Conservation (phyloP, 2,113 vertebrate species). For the Leptodactylus fuscus region DNA sequence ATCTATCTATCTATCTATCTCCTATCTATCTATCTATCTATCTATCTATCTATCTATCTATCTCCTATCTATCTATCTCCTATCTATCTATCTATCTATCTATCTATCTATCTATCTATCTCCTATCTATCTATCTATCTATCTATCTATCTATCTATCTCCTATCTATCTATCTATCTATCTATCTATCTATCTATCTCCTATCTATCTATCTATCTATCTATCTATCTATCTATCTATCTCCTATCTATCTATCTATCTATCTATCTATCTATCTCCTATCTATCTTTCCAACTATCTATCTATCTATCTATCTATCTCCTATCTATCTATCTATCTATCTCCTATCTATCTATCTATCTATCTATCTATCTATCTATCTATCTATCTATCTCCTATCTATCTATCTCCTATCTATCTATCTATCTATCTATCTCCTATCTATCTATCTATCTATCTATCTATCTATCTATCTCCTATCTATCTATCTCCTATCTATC, state of each 20-base stretch:
- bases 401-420: conserved; percentile 23
- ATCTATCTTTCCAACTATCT: no score
- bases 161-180: conserved; percentile 17
- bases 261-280: no score
- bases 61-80: neutral
- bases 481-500: no score
- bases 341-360: neutral
- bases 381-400: conserved; percentile 7
- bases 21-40: conserved; percentile 27
- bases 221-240: neutral
- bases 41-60: conserved; percentile 24
- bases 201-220: conserved; percentile 3
- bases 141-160: conserved; percentile 30
- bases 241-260: no score
- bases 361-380: neutral
- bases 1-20: conserved; percentile 23
- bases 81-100: conserved; percentile 23
- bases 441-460: no score
- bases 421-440: conserved; percentile 25
- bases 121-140: conserved; percentile 4
- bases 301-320: no score
- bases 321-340: neutral
- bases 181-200: neutral
- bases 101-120: neutral
- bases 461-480: no score